These are phyloP conservation scores for Struthidea cinerea DNA, from an alignment of 2,113 vertebrate genomes.

Conservation along the genomic window DNA sequence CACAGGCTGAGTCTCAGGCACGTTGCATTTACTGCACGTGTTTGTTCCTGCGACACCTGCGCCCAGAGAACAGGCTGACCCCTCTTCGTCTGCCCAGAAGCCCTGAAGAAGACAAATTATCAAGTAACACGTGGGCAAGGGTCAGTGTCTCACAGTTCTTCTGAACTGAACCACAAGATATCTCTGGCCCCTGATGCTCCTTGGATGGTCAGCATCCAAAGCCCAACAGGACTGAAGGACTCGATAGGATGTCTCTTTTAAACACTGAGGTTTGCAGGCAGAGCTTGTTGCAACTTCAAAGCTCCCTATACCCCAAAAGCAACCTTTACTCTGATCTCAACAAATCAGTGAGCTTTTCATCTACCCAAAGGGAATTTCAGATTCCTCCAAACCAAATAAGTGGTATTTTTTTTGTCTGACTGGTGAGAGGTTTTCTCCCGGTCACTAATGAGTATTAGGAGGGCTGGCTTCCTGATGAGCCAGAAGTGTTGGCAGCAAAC, in stretches of 20 bases:
- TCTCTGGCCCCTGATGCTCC: not conserved
- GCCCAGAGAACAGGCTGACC: not conserved
- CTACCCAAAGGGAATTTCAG: not conserved
- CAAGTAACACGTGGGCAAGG: not conserved
- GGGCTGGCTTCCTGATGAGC: not conserved
- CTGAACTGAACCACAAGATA: not conserved
- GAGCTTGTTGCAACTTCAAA: slow-evolving; percentile 3
- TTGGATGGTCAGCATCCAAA: not conserved
- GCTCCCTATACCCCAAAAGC: not conserved
- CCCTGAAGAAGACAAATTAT: not conserved
- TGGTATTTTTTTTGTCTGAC: not conserved
- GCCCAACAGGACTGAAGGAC: not conserved
- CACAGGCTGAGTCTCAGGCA: not conserved
- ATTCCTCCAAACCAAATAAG: not conserved
- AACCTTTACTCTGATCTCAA: not conserved
- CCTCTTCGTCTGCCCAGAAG: not conserved
- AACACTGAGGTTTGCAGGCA: not conserved
- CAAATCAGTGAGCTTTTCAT: not conserved
- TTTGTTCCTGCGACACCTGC: not conserved
- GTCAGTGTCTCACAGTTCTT: not conserved
- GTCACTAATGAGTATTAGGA: not conserved
- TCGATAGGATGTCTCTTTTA: not conserved
- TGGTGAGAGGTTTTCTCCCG: not conserved
- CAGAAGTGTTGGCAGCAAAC: not conserved
- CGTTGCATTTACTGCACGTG: fast-evolving